Evolutionary conservation across 1,140 invertebrate species (phyloP).

Genomic region (Aphidius gifuensis): DNA sequence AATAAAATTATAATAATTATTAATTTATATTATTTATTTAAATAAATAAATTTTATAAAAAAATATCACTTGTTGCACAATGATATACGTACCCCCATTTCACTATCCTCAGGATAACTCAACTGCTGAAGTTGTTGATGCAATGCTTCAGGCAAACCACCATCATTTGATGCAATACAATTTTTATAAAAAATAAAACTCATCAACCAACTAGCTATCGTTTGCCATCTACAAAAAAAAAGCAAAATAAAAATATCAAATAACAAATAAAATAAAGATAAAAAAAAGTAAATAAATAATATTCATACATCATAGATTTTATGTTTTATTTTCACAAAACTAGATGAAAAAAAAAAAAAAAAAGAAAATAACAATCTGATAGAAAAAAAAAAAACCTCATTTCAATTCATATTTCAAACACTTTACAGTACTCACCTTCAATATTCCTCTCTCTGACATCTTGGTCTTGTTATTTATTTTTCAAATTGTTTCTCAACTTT

Average conservation of each 20-base stretch:
- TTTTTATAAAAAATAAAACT: conserved; percentile 17
- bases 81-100: conserved; percentile 37
- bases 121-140: conserved; percentile 34
- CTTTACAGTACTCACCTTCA: too few species aligned
- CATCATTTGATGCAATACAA: conserved; percentile 13
- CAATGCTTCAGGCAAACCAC: conserved; percentile 28
- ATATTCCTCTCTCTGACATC: too few species aligned
- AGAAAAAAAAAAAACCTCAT: conserved; percentile 9
- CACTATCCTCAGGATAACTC: conserved; percentile 41
- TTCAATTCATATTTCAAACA: too few species aligned
- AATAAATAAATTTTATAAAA: background rate
- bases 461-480: too few species aligned
- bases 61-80: background rate
- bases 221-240: conserved; percentile 23
- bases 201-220: background rate
- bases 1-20: conserved; percentile 4
- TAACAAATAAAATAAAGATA: too few species aligned
- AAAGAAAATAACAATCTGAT: background rate
- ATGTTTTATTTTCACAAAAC: too few species aligned
- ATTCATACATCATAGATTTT: too few species aligned
- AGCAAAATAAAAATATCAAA: conserved; percentile 7
- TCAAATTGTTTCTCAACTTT: too few species aligned
- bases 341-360: conserved; percentile 12
- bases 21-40: background rate
- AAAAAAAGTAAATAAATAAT: too few species aligned